Percentiles rank a stretch among this genome's conserved stretches.
Conservation (phyloP, 2,888 invertebrate species). For the Fragum sueziense region DNA sequence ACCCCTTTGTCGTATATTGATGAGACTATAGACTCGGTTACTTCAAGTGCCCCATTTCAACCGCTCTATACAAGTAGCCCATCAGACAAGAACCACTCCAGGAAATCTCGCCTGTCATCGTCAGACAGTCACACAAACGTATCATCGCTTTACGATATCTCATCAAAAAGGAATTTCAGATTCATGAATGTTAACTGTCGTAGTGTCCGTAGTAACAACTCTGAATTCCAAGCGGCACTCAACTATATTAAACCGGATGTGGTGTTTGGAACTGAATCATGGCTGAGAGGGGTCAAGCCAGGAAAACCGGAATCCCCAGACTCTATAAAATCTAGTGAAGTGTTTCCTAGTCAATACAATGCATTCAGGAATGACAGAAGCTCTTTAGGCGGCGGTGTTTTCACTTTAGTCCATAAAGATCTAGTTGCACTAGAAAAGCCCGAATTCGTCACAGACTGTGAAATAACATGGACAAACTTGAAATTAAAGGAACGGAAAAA, state of each 20-base stretch:
- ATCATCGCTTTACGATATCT: constrained; percentile 20
- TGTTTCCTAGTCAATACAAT: neutral
- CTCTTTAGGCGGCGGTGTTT: constrained; percentile 39
- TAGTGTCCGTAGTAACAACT: constrained; percentile 32
- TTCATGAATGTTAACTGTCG: constrained; percentile 47
- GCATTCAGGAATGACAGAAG: constrained; percentile 14
- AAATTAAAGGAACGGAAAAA: constrained; percentile 27
- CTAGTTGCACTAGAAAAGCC: constrained; percentile 33
- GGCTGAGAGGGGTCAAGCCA: neutral
- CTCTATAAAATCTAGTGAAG: neutral
- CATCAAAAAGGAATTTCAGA: constrained; percentile 41
- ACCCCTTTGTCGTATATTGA: constrained; percentile 9
- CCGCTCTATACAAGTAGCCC: constrained; percentile 7
- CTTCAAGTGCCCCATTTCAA: neutral
- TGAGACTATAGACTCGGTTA: neutral
- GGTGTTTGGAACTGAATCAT: neutral
- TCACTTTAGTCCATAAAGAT: constrained; percentile 38
- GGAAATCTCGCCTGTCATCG: neutral
- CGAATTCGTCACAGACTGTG: constrained; percentile 45
- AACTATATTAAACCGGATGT: neutral
- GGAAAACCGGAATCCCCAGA: neutral
- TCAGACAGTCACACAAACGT: neutral
- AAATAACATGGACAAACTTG: constrained; percentile 46
- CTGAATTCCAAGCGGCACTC: neutral
- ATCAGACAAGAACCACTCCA: neutral